Percentiles rank a stretch among this genome's conserved stretches.
These are phyloP conservation scores for Polydrusus tereticollis DNA, from an alignment of 2,888 invertebrate genomes.

Conservation along the genomic window DNA sequence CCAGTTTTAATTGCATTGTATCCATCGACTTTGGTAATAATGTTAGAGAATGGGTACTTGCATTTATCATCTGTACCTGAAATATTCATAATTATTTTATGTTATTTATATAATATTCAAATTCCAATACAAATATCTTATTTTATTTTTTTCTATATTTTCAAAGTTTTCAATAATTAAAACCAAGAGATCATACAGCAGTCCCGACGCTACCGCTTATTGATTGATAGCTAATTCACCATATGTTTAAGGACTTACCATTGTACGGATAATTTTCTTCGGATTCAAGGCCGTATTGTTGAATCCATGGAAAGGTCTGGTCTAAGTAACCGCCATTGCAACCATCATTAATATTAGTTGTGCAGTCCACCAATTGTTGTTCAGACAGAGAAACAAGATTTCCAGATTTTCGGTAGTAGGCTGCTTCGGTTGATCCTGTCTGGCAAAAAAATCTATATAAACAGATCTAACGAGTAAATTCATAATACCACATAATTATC, in stretches of 20 bases:
- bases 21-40: constrained; percentile 25
- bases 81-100: background rate
- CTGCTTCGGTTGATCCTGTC: constrained; percentile 51
- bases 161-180: too few relatives aligned
- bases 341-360: constrained; percentile 40
- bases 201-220: background rate
- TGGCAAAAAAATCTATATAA: constrained; percentile 3
- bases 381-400: constrained; percentile 50
- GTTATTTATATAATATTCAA: background rate
- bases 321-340: constrained; percentile 50
- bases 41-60: constrained; percentile 20
- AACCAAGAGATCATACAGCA: too few relatives aligned
- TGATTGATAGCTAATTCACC: background rate
- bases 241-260: constrained; percentile 16
- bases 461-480: background rate
- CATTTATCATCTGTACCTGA: constrained; percentile 11
- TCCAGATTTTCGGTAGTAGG: constrained; percentile 44
- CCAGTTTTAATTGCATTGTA: constrained; percentile 5
- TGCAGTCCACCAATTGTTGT: constrained; percentile 54
- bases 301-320: constrained; percentile 49
- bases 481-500: background rate
- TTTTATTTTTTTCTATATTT: too few relatives aligned
- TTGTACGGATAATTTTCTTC: constrained; percentile 54
- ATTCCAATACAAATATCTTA: too few relatives aligned
- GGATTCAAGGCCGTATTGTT: constrained; percentile 50